Conservation (phyloP, 1,140 invertebrate genomes). For the Chrysopa pallens region DNA sequence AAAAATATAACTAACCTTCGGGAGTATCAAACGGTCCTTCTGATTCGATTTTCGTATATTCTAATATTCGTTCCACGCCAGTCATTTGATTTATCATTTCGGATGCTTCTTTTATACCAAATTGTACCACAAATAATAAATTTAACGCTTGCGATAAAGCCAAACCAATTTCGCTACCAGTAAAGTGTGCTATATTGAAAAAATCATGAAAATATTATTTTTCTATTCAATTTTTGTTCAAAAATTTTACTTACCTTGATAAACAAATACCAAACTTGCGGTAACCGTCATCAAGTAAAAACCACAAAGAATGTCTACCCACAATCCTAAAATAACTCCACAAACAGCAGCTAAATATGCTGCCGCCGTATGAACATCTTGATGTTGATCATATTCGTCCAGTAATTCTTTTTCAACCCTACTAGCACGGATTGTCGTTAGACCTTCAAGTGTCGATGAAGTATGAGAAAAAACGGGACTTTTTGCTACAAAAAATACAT, state of each 20-base stretch:
- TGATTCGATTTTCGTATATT: slow-evolving; percentile 25
- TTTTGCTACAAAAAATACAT: slow-evolving; percentile 19
- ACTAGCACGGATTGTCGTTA: slow-evolving; percentile 46
- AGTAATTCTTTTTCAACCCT: slow-evolving; percentile 33
- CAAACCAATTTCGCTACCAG: slow-evolving; percentile 54
- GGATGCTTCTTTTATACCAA: slow-evolving; percentile 59
- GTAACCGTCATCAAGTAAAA: slow-evolving; percentile 52
- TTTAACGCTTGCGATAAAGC: slow-evolving; percentile 68
- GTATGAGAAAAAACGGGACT: slow-evolving; percentile 51
- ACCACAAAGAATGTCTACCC: slow-evolving; percentile 49
- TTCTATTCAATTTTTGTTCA: background rate
- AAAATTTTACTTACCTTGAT: slow-evolving; percentile 20
- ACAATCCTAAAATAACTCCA: slow-evolving; percentile 65
- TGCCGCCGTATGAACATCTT: slow-evolving; percentile 40
- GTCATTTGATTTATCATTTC: slow-evolving; percentile 32
- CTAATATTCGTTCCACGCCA: slow-evolving; percentile 14
- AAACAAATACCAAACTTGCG: slow-evolving; percentile 33
- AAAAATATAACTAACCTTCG: background rate
- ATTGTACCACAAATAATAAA: slow-evolving; percentile 66
- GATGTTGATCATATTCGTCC: slow-evolving; percentile 36
- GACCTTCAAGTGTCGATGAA: slow-evolving; percentile 43
- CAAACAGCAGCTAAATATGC: slow-evolving; percentile 57
- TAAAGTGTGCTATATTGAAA: slow-evolving; percentile 12
- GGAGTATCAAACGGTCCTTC: slow-evolving; percentile 23
- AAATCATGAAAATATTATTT: background rate